Base-by-base conservation (phyloP, 2,888 invertebrate genomes). In the Tromatobia lineatoria region DNA sequence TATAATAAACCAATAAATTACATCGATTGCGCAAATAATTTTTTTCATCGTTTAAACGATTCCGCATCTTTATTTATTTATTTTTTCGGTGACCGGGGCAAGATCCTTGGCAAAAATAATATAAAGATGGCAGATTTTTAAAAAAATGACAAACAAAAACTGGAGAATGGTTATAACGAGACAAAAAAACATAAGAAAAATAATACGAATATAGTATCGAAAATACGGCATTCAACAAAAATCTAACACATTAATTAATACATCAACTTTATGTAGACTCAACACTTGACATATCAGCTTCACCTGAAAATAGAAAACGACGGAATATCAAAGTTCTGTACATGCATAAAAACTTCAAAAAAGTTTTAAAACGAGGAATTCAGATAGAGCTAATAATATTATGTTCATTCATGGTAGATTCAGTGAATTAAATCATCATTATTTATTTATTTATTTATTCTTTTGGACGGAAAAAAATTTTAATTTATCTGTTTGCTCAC, bases 341-440 rank as follows among this genome's bases (percentile, higher is more conserved):
- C 4, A 64, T 67, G n/a, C 50, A 15, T 3, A 38, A 61, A 69
- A 13, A 67, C 20, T 50, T 10, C 3, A 6, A 79, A 45, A 6
- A 13, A 38, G 18, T n/a, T 42, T 7, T 61, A 10, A 52, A 75
- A 66, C 0, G 13, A 42, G 47, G 15, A 79, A 69, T 74, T 92
- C 92, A 92, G 92, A 90, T 93, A 92, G 92, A 93, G 92, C 91
- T 92, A 92, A 92, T 92, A 88, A 52, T 74, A 47, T 64, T 42
- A 75, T 75, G 70, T 81, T 85, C 88, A 91, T 90, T 92, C 92
- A 92, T 83, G 88, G 76, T 84, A 84, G 87, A 89, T 90, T 90
- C 89, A 89, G 90, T 85, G 45, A 52, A 34, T 59, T 45, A 75
- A 83, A 87, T 87, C 86, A 88, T 88, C 87, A 85, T 66, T 71